Evolutionary conservation across 2,797 vertebrate genomes (phyloP), one percentile per base, ranked within the genome.

Genomic region (Onychomys torridus): DNA sequence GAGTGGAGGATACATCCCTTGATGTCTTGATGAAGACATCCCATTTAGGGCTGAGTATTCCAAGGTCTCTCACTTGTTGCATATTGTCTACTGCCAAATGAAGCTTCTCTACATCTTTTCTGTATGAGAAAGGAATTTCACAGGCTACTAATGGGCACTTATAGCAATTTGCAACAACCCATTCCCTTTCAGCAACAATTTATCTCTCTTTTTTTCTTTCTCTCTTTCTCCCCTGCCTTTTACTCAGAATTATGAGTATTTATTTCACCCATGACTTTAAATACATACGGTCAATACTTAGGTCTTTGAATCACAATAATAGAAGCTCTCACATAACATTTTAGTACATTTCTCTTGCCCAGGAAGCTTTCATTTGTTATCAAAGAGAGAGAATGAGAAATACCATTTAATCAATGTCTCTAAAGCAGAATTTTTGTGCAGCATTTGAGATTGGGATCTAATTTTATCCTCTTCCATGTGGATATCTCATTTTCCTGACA

Each of bases 231-330:
- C 43, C 6, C 13, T 49, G 43, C 27, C 75, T 34, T 84, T 46
- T 19, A 46, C 40, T 19, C 3, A 46, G 40, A 65, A 84, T 65
- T 84, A 40, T 12, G 21, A 19, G 40, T 65, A 84, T 65, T 65
- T 84, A 84, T 71, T 91, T 55, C 40, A 40, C 32, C 43, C 63
- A 81, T 89, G 79, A 89, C n/a, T 89, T 94, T 93, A 96, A 94
- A 34, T 91, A n/a, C 4, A 78, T 55, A n/a, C 2, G 52, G n/a
- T 91, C 32, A 95, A 78, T 97, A 85, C 12, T 84, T 81, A 77
- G 21, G 63, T 34, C 19, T 89, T 55, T 90, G 73, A 89, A 87
- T 14, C 40, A 63, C 57, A 77, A 75, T 95, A 61, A n/a, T 95
- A 81, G 49, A 85, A 81, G 92, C 40, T 67, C 46, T 96, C 92